These are phyloP conservation scores for Cyprinodon variegatus DNA, from an alignment of 2,113 vertebrate genomes.

Conservation along the genomic window DNA sequence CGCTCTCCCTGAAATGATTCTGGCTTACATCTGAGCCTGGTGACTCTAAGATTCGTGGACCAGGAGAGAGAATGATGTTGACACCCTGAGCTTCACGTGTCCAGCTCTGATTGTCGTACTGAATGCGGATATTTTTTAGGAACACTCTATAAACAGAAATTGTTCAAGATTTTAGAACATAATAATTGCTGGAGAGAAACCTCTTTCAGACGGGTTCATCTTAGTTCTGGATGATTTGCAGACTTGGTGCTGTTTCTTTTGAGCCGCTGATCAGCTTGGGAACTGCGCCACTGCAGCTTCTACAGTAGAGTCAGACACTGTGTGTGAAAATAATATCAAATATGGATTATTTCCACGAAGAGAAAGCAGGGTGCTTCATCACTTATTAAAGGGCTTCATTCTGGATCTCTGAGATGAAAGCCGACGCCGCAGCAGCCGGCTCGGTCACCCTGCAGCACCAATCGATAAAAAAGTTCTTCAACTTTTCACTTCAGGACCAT, in stretches of 20 bases:
- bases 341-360: slow-evolving; percentile 46
- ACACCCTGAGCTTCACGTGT: too few species aligned
- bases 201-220: background rate
- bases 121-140: too few species aligned
- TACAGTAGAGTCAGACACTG: slow-evolving; percentile 5
- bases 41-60: too few species aligned
- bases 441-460: slow-evolving; percentile 34
- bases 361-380: slow-evolving; percentile 49
- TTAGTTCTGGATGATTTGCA: background rate
- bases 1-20: too few species aligned
- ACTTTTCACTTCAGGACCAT: slow-evolving; percentile 40
- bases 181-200: too few species aligned
- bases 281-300: background rate
- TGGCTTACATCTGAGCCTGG: too few species aligned
- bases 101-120: too few species aligned
- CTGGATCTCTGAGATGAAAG: slow-evolving; percentile 53
- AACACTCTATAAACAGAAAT: too few species aligned
- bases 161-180: too few species aligned
- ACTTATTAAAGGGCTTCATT: slow-evolving; percentile 57
- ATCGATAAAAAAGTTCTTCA: slow-evolving; percentile 57
- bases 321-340: slow-evolving; percentile 42
- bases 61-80: too few species aligned
- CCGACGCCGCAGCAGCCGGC: slow-evolving; percentile 12
- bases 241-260: background rate
- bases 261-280: background rate